phyloP scores from a whole-genome alignment of 2,888 invertebrate species.

The Scaptomyza tumidula region DNA sequence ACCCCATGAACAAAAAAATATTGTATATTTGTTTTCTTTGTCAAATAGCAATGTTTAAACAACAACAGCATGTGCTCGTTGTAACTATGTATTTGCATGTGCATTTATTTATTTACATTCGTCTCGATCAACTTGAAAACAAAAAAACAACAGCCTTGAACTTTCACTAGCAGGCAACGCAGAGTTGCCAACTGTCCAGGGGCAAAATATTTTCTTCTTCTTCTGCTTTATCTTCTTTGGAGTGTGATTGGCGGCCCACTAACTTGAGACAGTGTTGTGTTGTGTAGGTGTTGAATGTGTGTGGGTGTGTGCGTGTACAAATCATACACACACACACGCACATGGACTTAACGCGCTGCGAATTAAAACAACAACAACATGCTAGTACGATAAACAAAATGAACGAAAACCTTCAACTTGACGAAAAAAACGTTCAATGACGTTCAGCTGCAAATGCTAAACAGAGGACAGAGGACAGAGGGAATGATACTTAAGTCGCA shows the following conservation, averaged over 20 bases:
- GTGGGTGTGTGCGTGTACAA: background rate
- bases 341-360: conserved; percentile 29
- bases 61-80: conserved; percentile 1
- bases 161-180: conserved; percentile 57
- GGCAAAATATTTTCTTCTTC: conserved; percentile 32
- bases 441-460: conserved; percentile 29
- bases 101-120: conserved; percentile 15
- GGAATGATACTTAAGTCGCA: conserved; percentile 4
- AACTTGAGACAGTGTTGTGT: conserved; percentile 15
- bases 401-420: conserved; percentile 71
- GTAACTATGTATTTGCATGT: background rate
- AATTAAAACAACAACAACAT: conserved; percentile 30
- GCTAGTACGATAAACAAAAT: conserved; percentile 63
- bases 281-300: conserved; percentile 30
- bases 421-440: conserved; percentile 55
- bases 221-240: background rate
- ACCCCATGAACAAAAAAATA: conserved; percentile 8
- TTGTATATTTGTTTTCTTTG: conserved; percentile 18
- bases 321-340: conserved; percentile 12
- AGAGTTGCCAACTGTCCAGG: conserved; percentile 34
- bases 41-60: conserved; percentile 48
- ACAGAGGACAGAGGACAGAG: background rate
- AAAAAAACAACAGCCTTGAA: conserved; percentile 62
- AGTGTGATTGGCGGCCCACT: conserved; percentile 39
- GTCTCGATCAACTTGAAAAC: conserved; percentile 28